Evolutionary conservation across 2,797 vertebrate genomes (phyloP), one percentile per base, ranked within the genome.

Genomic region (Sebastes oblongus): DNA sequence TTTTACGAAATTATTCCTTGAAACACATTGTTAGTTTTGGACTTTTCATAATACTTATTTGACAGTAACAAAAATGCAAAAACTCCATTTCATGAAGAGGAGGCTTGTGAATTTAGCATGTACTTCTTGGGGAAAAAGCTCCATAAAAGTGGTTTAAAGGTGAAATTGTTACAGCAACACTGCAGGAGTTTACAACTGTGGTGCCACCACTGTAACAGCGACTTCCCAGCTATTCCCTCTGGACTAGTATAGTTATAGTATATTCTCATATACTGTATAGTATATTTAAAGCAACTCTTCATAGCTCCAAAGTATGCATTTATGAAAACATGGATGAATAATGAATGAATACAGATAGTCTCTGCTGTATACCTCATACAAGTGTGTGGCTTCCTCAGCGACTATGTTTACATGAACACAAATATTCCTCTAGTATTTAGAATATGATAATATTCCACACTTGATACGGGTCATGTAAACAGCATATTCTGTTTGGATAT

Each of bases 311-410:
- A 54, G n/a, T 16, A 29, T 46, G 46, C 8, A 66, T 66, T 61
- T n/a, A 58, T 30, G 24, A 29, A 54, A 20, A 77, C 27, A 20
- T 1, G 4, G n/a, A 61, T 66, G 34, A 74, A 78, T 78, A 59
- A 55, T 58, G 20, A 75, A 75, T 55, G 14, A 81, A 69, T 18
- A 42, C 14, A 72, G 36, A 56, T 70, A 13, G 10, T 12, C 20
- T 14, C 12, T 36, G 34, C 20, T 78, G 62, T 61, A 39, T 39
- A 70, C 52, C 78, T 90, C 39, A 36, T 78, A 77, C n/a, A 64
- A 66, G 61, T 55, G 66, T 5, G 59, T 16, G 27, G 72, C 75
- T 39, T 93, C 74, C 76, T 77, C 25, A 1, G 22, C 77, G 60
- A 86, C 64, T 46, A 46, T 7, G 16, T 46, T 46, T 46, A 46